Percentiles rank a stretch among this genome's conserved stretches.
phyloP scores from a whole-genome alignment of 2,888 invertebrate species.

The Alcis repandata region DNA sequence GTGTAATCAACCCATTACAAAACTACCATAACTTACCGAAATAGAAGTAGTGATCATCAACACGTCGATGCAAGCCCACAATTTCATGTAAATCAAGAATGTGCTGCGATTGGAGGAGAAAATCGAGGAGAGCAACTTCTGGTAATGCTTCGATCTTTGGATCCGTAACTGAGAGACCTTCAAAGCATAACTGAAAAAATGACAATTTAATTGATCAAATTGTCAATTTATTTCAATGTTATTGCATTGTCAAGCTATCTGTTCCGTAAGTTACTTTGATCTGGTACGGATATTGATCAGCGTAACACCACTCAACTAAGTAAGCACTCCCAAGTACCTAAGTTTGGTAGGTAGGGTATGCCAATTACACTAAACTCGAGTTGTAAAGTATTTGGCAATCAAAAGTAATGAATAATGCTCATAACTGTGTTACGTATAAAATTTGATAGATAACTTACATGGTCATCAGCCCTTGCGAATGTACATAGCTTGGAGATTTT shows the following conservation, averaged over 20 bases:
- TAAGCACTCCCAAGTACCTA: too few species aligned
- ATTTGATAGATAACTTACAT: constrained; percentile 55
- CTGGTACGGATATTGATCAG: too few species aligned
- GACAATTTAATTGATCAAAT: too few species aligned
- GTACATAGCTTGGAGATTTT: constrained; percentile 69
- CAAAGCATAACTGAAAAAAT: constrained; percentile 70
- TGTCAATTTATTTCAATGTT: background rate
- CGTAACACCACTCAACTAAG: too few species aligned
- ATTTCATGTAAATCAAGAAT: constrained; percentile 70
- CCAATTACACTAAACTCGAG: too few species aligned
- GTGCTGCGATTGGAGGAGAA: constrained; percentile 73
- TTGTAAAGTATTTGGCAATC: too few species aligned
- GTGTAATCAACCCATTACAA: background rate
- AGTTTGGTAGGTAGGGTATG: too few species aligned
- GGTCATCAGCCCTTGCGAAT: constrained; percentile 58
- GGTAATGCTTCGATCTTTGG: constrained; percentile 79
- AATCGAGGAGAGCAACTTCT: constrained; percentile 79
- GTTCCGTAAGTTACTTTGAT: too few species aligned
- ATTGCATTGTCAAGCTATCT: too few species aligned
- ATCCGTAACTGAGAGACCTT: constrained; percentile 72
- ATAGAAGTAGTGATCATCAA: constrained; percentile 77
- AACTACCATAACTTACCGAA: constrained; percentile 64
- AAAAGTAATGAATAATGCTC: too few species aligned
- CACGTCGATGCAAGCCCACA: constrained; percentile 67
- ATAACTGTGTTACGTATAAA: too few species aligned